Base-by-base conservation (phyloP, 1,140 invertebrate genomes). In the Andricus grossulariae region DNA sequence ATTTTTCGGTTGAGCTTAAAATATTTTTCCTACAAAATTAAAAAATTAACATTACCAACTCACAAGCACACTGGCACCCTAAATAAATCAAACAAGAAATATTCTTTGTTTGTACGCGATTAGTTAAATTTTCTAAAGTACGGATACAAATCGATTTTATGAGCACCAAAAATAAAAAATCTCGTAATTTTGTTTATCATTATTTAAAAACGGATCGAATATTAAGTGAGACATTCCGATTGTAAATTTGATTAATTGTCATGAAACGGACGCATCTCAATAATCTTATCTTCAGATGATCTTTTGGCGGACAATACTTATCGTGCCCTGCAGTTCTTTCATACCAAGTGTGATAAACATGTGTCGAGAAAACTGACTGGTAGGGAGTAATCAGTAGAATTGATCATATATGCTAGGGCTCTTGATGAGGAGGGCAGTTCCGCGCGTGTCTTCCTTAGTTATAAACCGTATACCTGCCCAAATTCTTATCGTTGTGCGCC, bases 401-500 rank as follows among this genome's bases (percentile, higher is more conserved):
- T 85, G 84, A 85, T 83, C 82, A 88, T 87, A 88, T 82, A 85
- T 81, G 84, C 80, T 82, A 83, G 82, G 76, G 81, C 77, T 75
- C 77, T 70, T 82, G 73, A 78, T 74, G 66, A 74, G 82, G 74
- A 80, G 71, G 80, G 73, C 80, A 88, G 86, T 89, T 83, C 77
- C 75, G 73, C 75, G 78, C 82, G 80, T 82, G 77, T 79, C 72
- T 32, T 77, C n/a, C 60, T 76, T 12, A 72, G 50, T 50, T 50
- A 32, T 50, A 72, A 72, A 72, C 32, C 45, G 18, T 50, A 2
- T 39, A 66, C 39, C 25, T 32, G 13, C 25, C 25, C 10, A 39
- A 32, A 39, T 66, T 60, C 39, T 16, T 51, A 50, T 19, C 50
- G n/a, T 50, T 50, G 19, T 21, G n/a, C 16, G 21, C 19, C 12